Evolutionary conservation across 2,797 vertebrate species (phyloP), one percentile per base, ranked within the genome.

Genomic region (Phrynocephalus vlangalii): DNA sequence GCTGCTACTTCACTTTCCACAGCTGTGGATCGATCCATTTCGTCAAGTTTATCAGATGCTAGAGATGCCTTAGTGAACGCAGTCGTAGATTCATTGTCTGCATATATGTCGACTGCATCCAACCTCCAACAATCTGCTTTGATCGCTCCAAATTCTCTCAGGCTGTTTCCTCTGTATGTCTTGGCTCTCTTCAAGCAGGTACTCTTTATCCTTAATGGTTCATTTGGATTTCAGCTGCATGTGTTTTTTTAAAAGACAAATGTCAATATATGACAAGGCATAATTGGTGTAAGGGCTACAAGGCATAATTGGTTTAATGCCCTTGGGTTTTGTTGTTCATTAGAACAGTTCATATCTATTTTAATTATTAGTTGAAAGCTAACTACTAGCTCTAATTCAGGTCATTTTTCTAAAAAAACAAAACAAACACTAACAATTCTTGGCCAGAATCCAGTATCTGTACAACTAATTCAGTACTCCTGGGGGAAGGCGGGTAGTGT

Each of bases 111-210:
- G 71, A 97, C 97, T 1, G 96, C 97, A 93, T 99, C 98, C 0
- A 98, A 97, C 84, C 91, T 98, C 83, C 98, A 98, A 96, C 98
- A 98, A 88, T 97, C 98, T 0, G 97, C 97, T 24, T 93, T 99
- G 18, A 93, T 98, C 26, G 96, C 98, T 38, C 98, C 99, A 0
- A 95, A 96, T n/a, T 96, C 97, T 88, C 97, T 99, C 93, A 97
- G 97, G 79, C 96, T 99, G 68, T 98, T 99, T 93, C 98, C 99
- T 1, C 96, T 99, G 22, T 99, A 99, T 94, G 95, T 98, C 86
- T 96, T 99, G 75, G 96, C 98, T 72, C 98, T 99, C 72, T 98
- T 99, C 89, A 99, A 99, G 95, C 99, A 99, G 98, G 99, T 99
- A 86, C 52, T 20, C 84, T 63, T 11, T 56, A 30, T 79, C 60